Evolutionary conservation across 2,113 vertebrate genomes (phyloP).

Genomic region (Hipposideros armiger): DNA sequence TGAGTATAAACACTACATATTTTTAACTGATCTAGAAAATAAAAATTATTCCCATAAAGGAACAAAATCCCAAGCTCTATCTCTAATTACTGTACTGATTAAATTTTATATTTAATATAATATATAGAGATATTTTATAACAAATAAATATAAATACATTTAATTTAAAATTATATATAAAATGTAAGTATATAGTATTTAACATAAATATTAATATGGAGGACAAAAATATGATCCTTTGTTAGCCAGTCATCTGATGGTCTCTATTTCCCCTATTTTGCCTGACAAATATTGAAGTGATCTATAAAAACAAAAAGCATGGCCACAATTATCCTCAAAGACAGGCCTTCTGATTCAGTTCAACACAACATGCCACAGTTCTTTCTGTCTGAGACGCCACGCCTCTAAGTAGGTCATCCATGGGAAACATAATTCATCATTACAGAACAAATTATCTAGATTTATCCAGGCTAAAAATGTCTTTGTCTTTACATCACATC

Average conservation of each 20-base stretch:
- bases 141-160: not conserved
- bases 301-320: conserved; percentile 51
- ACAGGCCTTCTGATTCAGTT: conserved; percentile 55
- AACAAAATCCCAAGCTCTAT: conserved; percentile 19
- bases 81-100: conserved; percentile 19
- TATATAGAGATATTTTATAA: not conserved
- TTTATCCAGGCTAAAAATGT: conserved; percentile 55
- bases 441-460: conserved; percentile 64
- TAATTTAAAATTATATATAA: not conserved
- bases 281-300: conserved; percentile 13
- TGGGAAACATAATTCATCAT: conserved; percentile 67
- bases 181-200: not conserved
- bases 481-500: conserved; percentile 68
- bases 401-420: conserved; percentile 76
- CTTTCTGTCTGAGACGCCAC: not conserved
- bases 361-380: conserved; percentile 30
- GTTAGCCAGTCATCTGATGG: not conserved
- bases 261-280: conserved; percentile 34
- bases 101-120: conserved; percentile 56
- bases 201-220: not conserved
- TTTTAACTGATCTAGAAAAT: conserved; percentile 63
- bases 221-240: conserved; percentile 35
- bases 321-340: conserved; percentile 21
- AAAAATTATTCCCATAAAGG: conserved; percentile 40
- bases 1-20: not conserved